These are phyloP conservation scores for Scortum barcoo DNA, from an alignment of 2,113 vertebrate species.

Conservation along the genomic window DNA sequence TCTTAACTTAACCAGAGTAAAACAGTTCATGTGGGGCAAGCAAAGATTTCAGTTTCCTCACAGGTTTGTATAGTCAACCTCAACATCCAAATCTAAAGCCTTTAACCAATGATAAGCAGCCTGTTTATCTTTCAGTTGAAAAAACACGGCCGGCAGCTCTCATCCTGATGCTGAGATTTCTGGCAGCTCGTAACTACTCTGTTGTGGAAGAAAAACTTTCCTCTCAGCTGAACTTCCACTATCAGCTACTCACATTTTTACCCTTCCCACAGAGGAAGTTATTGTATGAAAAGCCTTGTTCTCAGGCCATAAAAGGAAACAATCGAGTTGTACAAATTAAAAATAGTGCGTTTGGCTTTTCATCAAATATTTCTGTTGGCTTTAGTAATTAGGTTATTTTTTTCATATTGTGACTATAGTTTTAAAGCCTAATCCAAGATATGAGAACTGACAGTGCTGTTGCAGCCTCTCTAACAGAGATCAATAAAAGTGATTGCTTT, in stretches of 20 bases:
- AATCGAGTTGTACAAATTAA: neutral
- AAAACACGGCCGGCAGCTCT: too few relatives aligned
- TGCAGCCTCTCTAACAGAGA: neutral
- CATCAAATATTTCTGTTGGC: neutral
- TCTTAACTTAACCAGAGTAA: neutral
- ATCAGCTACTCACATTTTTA: neutral
- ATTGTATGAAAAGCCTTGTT: neutral
- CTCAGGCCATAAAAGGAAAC: conserved; percentile 5
- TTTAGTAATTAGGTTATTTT: neutral
- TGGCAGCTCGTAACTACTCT: neutral
- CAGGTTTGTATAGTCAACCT: too few relatives aligned
- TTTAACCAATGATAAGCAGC: neutral
- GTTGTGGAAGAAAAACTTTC: neutral
- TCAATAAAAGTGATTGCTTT: neutral
- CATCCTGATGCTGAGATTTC: neutral
- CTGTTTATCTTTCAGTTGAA: neutral
- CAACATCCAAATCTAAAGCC: too few relatives aligned
- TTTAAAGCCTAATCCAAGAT: neutral
- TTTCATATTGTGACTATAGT: neutral
- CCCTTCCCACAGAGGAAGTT: neutral
- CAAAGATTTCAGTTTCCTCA: neutral
- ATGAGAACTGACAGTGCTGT: neutral
- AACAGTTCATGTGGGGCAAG: neutral
- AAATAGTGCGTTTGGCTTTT: neutral
- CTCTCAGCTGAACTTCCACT: neutral